These are phyloP conservation scores for Sebastes melanostomus DNA, from an alignment of 2,797 vertebrate genomes.

Conservation along the genomic window DNA sequence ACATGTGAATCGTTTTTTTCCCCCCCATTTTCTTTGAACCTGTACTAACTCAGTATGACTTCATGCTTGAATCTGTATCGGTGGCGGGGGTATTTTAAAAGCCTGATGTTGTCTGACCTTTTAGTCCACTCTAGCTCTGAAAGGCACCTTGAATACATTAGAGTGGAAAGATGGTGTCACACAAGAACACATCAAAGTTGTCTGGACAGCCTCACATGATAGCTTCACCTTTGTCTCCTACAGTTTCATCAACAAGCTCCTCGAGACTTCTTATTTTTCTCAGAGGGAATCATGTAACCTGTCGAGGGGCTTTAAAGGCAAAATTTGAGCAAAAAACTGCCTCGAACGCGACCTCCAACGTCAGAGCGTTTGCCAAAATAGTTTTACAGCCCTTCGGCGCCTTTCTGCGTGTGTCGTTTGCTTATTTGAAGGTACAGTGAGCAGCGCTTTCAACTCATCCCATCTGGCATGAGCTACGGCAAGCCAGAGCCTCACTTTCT, in stretches of 20 bases:
- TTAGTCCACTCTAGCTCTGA: constrained; percentile 1
- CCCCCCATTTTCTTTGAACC: constrained; percentile 16
- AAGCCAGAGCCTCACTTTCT: constrained; percentile 22
- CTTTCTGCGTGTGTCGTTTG: constrained; percentile 48
- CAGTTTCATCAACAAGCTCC: constrained; percentile 56
- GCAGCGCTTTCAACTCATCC: constrained; percentile 59
- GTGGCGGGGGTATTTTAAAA: constrained; percentile 27
- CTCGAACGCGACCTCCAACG: constrained; percentile 36
- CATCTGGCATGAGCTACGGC: constrained; percentile 57
- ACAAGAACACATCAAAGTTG: constrained; percentile 63
- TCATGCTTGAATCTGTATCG: constrained; percentile 9
- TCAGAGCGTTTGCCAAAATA: constrained; percentile 48
- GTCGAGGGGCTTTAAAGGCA: constrained; percentile 53
- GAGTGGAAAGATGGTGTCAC: constrained; percentile 47
- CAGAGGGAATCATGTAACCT: constrained; percentile 48
- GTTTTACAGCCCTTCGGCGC: constrained; percentile 59
- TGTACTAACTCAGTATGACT: constrained; percentile 18
- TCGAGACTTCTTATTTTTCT: constrained; percentile 21
- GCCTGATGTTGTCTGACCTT: constrained; percentile 45
- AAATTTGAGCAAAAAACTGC: constrained; percentile 41
- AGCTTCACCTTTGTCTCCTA: constrained; percentile 40
- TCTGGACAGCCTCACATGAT: constrained; percentile 41
- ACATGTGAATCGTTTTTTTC: no score
- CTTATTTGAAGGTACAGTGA: constrained; percentile 55
- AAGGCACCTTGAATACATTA: constrained; percentile 66